phyloP scores from a whole-genome alignment of 2,888 invertebrate species.

The Yponomeuta cagnagella region DNA sequence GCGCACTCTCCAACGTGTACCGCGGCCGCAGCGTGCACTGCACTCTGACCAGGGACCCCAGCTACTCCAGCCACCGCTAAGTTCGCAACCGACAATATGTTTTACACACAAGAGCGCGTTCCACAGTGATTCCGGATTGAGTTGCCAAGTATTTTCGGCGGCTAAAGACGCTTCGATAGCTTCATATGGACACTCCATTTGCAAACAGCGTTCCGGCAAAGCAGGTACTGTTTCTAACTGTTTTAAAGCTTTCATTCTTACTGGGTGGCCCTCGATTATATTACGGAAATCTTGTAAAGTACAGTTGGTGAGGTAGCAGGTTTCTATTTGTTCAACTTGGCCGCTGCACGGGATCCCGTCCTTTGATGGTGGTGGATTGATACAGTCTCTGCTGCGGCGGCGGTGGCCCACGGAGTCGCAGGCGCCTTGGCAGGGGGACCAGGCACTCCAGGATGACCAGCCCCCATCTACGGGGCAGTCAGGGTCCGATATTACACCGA shows the following conservation, averaged over 20 bases:
- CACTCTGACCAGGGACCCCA: slow-evolving; percentile 62
- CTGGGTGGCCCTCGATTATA: slow-evolving; percentile 44
- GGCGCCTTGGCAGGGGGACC: slow-evolving; percentile 61
- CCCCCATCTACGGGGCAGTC: slow-evolving; percentile 67
- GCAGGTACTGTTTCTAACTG: slow-evolving; percentile 57
- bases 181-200: slow-evolving; percentile 59
- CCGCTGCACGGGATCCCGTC: slow-evolving; percentile 63
- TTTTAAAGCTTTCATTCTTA: slow-evolving; percentile 48
- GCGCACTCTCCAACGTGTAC: slow-evolving; percentile 53
- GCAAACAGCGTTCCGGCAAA: slow-evolving; percentile 59
- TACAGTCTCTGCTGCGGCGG: slow-evolving; percentile 52
- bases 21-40: slow-evolving; percentile 58
- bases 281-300: slow-evolving; percentile 52
- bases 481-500: slow-evolving; percentile 49
- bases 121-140: slow-evolving; percentile 58
- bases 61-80: slow-evolving; percentile 57
- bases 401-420: slow-evolving; percentile 64
- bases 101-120: slow-evolving; percentile 70
- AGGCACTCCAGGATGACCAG: slow-evolving; percentile 65
- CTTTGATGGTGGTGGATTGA: slow-evolving; percentile 57
- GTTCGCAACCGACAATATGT: slow-evolving; percentile 65
- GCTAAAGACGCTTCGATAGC: slow-evolving; percentile 53
- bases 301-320: slow-evolving; percentile 60
- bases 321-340: slow-evolving; percentile 46
- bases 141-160: slow-evolving; percentile 56